Conservation (phyloP, 2,797 vertebrate genomes). For the Hydrolagus colliei region DNA sequence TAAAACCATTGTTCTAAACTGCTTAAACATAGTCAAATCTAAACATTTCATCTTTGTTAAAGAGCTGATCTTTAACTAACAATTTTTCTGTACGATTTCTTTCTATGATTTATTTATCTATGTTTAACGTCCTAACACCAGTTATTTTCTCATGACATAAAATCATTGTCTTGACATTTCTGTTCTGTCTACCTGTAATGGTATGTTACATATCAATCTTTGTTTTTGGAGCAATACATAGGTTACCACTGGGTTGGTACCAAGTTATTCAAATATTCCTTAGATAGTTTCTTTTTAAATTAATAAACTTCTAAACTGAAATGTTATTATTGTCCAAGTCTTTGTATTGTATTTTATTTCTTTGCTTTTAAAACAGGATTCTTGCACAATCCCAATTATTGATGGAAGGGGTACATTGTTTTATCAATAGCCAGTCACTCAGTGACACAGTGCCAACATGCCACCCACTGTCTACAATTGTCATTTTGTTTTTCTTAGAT, state of each 20-base stretch:
- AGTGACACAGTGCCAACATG: too few species aligned
- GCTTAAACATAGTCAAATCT: conserved; percentile 3
- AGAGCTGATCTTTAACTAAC: neutral
- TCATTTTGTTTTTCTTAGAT: too few species aligned
- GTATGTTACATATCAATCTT: conserved; percentile 53
- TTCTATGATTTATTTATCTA: conserved; percentile 2
- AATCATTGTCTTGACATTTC: conserved; percentile 24
- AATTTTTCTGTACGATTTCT: neutral
- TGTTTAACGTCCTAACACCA: neutral
- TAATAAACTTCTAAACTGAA: conserved; percentile 26
- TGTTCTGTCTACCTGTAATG: conserved; percentile 36
- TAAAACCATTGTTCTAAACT: conserved; percentile 18
- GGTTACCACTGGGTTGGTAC: conserved; percentile 28
- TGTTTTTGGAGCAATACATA: conserved; percentile 40
- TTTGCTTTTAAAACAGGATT: neutral
- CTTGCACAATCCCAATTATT: neutral
- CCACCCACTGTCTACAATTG: too few species aligned
- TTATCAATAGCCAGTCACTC: neutral
- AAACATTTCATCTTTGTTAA: conserved; percentile 14
- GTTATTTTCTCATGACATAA: neutral
- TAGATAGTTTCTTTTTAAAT: conserved; percentile 22
- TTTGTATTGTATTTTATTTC: neutral
- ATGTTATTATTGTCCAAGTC: neutral
- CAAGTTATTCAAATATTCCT: conserved; percentile 26
- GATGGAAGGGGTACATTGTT: neutral